Evolutionary conservation across 2,113 vertebrate genomes (phyloP).

Genomic region (Rhodinocichla rosea): DNA sequence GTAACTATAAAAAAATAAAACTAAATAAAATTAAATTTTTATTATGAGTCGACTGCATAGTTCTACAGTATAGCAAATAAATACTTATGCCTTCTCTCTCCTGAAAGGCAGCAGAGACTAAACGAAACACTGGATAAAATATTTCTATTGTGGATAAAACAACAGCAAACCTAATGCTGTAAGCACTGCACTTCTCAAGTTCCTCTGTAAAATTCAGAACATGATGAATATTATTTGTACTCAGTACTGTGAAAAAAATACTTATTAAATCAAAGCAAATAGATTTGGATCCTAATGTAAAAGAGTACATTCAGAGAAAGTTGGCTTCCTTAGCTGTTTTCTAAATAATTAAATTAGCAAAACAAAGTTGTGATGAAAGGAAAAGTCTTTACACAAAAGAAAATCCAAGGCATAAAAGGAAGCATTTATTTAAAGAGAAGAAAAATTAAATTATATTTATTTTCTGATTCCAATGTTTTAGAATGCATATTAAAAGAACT

Average conservation of each 20-base stretch:
- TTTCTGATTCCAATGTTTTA: background rate
- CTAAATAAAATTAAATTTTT: background rate
- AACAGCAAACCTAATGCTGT: background rate
- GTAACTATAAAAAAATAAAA: background rate
- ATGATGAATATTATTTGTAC: background rate
- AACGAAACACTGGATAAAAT: background rate
- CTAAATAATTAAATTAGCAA: slow-evolving; percentile 17
- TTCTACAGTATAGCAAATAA: background rate
- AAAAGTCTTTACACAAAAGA: background rate
- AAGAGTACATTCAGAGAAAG: background rate
- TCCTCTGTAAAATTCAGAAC: background rate
- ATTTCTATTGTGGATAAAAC: background rate
- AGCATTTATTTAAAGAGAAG: background rate
- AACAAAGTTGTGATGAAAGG: background rate
- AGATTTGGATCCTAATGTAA: background rate
- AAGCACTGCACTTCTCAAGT: background rate
- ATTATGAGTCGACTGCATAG: background rate
- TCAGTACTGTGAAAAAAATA: background rate
- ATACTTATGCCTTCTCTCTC: background rate
- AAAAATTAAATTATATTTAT: background rate
- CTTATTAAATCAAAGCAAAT: slow-evolving; percentile 31
- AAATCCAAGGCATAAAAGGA: background rate
- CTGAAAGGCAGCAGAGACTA: background rate
- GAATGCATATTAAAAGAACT: background rate
- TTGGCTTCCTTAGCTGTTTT: background rate